A percentile compares a stretch with the other conserved stretches of the same genome.
Conservation (phyloP, 2,113 vertebrate genomes). For the Cervus canadensis region DNA sequence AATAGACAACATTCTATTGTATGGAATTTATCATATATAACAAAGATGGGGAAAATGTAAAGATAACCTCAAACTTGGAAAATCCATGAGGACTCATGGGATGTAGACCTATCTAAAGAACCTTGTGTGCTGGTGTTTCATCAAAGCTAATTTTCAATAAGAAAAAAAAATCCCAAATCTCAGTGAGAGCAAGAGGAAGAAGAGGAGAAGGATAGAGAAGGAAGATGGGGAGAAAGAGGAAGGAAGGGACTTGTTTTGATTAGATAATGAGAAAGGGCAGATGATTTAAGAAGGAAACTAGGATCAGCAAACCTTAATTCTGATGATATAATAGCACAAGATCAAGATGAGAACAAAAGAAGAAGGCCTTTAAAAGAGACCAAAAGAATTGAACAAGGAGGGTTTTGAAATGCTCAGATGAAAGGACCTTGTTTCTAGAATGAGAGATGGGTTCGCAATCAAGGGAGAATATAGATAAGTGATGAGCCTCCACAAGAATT, state of each 20-base stretch:
- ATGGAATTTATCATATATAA: not conserved
- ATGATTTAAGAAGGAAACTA: not conserved
- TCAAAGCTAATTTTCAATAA: not conserved
- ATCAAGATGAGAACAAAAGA: not conserved
- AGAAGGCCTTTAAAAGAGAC: not conserved
- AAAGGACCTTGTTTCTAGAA: not conserved
- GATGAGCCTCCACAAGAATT: not conserved
- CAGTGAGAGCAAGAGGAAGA: not conserved
- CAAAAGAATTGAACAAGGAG: not conserved
- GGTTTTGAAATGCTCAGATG: not conserved
- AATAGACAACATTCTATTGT: not conserved
- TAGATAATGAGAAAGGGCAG: not conserved
- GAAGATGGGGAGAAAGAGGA: not conserved
- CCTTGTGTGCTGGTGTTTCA: not conserved
- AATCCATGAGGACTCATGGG: not conserved
- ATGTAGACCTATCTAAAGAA: not conserved
- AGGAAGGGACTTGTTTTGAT: not conserved
- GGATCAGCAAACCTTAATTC: not conserved
- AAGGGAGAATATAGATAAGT: not conserved
- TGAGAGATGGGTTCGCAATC: not conserved
- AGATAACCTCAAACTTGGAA: not conserved
- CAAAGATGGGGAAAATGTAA: not conserved
- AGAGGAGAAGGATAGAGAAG: not conserved
- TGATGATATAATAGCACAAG: not conserved
- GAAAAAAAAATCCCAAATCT: not conserved